phyloP scores from a whole-genome alignment of 37 sponge, comb jelly and placozoan species.

The Chondrilla cf. caribensis region DNA sequence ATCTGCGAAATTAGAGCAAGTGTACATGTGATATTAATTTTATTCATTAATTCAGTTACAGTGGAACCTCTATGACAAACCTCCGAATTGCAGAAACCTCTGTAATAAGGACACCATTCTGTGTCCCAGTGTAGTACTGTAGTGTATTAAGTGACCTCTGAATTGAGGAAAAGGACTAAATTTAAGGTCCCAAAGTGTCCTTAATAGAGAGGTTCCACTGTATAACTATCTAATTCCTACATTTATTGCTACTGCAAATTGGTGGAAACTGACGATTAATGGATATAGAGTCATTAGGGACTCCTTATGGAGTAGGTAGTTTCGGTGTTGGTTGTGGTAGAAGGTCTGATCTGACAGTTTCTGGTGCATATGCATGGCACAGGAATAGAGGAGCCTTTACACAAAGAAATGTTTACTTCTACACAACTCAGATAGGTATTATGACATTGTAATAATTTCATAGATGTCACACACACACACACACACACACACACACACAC shows the following conservation, averaged over 20 bases:
- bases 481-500: too few relatives aligned
- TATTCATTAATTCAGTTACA: too few relatives aligned
- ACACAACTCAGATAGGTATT: slow-evolving; percentile 6
- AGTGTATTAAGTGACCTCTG: too few relatives aligned
- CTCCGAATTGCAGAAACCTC: neutral
- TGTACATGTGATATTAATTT: too few relatives aligned
- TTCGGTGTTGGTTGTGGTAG: neutral
- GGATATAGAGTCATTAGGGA: slow-evolving; percentile 4
- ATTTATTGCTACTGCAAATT: neutral
- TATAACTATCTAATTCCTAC: neutral
- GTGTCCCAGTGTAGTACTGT: too few relatives aligned
- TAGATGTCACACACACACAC: too few relatives aligned
- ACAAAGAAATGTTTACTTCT: neutral
- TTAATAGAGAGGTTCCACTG: too few relatives aligned
- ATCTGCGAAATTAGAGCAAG: too few relatives aligned
- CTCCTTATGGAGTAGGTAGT: neutral
- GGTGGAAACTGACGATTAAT: neutral
- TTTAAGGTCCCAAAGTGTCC: too few relatives aligned
- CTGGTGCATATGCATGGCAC: neutral
- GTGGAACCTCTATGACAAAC: too few relatives aligned
- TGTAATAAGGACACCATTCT: too few relatives aligned
- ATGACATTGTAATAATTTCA: neutral
- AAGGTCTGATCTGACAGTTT: neutral
- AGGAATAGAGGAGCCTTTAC: neutral
- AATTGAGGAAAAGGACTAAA: too few relatives aligned